Evolutionary conservation across 2,888 invertebrate species (phyloP), one percentile per base, ranked within the genome.

Genomic region (Habroteleia sp.): DNA sequence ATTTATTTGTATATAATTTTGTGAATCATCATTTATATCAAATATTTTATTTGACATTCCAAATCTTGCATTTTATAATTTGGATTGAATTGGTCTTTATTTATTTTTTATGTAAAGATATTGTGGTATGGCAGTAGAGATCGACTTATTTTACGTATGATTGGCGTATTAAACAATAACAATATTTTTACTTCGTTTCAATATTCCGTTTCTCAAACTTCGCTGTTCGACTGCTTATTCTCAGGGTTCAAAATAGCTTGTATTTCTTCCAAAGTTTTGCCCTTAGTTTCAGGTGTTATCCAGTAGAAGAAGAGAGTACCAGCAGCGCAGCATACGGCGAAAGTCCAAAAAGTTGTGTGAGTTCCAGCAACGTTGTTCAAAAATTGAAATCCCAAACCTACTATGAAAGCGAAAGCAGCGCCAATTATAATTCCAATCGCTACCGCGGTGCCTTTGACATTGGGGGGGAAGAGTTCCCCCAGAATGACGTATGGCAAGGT

Each of bases 391-490:
- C 91, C 85, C 75, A 92, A 90, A 0, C 92, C 91, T 1, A 92
- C 91, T 8, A 91, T 88, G 79, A 92, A 92, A 0, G 91, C 91
- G 87, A 91, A 90, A 35, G 91, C 81, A 48, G 92, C 91, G 23
- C 91, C 92, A 76, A 91, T 90, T 81, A 92, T 90, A 62, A 92
- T 91, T 52, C 92, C 91, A 2, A 92, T 89, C 74, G 92, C 92
- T 17, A 92, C 92, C 0, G 93, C 92, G 69, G 92, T 90, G 0
- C 93, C 92, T 81, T 93, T 91, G 13, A 92, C 92, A 78, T 92
- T 90, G 1, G 91, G 89, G 33, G 93, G 91, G 84, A 93, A 92
- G 82, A 93, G 89, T 87, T 93, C 93, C 1, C 92, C 91, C 33
- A 92, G 91, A 46, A 92, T 90, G 31, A 92, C 91, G 82, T 92